Evolutionary conservation across 2,797 vertebrate genomes (phyloP), one percentile per base, ranked within the genome.

Genomic region (Melopsittacus undulatus): DNA sequence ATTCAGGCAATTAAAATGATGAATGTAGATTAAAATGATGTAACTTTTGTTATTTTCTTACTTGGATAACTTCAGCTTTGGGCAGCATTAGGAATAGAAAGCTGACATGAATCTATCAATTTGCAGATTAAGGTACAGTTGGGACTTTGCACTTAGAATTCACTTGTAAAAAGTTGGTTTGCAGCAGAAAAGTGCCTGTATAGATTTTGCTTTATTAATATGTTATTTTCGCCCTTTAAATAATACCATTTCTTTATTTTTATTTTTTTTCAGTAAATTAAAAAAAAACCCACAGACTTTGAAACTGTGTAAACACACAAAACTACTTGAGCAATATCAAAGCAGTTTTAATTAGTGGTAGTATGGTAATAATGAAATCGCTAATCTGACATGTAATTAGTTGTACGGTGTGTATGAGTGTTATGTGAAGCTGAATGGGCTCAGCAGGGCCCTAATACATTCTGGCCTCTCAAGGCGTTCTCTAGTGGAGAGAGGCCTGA

Each of bases 291-390:
- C 21, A 0, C 78, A 94, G 90, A 94, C 90, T 96, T 90, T 87
- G 95, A 92, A 96, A 94, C 94, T 92, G 62, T 93, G 92, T 97
- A 98, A 98, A 98, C 98, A 98, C 98, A 97, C 97, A 98, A 98
- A 98, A 96, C 98, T 98, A 98, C 98, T 99, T 98, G 98, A 98
- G 98, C 97, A 98, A 98, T 98, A 98, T 98, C 98, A 98, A 98
- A 98, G 98, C 98, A 98, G 98, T 98, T 98, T 98, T 99, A 99
- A 99, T 99, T 99, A 99, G 98, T 98, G 98, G 98, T 98, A 98
- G 98, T 99, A 98, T 97, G 97, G 98, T 98, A 98, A 98, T 99
- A 99, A 99, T 98, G 98, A 98, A 98, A 98, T 98, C 96, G 84
- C 97, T 96, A 97, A 98, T 97, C 98, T 98, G 97, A 98, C 98